Base-by-base conservation (phyloP, 2,113 vertebrate genomes). In the Takifugu flavidus region DNA sequence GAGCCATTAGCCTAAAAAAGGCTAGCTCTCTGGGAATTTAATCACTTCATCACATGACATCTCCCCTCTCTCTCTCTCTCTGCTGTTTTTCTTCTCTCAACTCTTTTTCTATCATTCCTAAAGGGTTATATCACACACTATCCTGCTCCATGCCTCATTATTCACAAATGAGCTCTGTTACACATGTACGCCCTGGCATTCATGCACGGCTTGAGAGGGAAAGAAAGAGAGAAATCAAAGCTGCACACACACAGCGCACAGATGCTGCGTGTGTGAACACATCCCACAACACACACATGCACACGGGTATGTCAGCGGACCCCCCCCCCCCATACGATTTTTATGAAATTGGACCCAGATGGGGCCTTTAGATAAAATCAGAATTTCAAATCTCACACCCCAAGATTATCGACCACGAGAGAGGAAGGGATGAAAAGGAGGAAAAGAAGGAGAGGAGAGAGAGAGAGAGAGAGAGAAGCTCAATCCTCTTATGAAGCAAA, bases 401-500 rank as follows among this genome's bases (percentile, higher is more conserved):
- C 27, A 54, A 61, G 79, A 85, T 83, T 79, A 84, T 67, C 25
- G 31, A 70, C 45, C 15, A 31, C 29, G 63, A 80, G 57, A 43
- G 64, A 49, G 25, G 26, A 62, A 3, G 51, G 64, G 20, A 65
- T 46, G 62, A 49, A 51, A 51, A 39, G 67, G 59, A 67, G 54
- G 54, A 54, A 65, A 65, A 78, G 57, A 78, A 60, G 61, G 65
- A 69, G 75, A 82, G 49, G 67, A 59, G 51, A 46, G 51, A 65
- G 31, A 39, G 66, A 26, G 28, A 39, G 13, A 66, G 59, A 60
- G 61, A 71, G 81, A 72, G 52, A 58, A 74, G 78, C 49, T 46
- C 72, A 84, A 89, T 86, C 82, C 83, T 87, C 82, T 88, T 89
- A 88, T 55, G 60, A 75, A 77, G 58, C 67, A 86, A 86, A 85